Percentiles rank a stretch among this genome's conserved stretches.
Evolutionary conservation across 2,113 vertebrate genomes (phyloP).

Genomic region (Muntiacus muntjak): DNA sequence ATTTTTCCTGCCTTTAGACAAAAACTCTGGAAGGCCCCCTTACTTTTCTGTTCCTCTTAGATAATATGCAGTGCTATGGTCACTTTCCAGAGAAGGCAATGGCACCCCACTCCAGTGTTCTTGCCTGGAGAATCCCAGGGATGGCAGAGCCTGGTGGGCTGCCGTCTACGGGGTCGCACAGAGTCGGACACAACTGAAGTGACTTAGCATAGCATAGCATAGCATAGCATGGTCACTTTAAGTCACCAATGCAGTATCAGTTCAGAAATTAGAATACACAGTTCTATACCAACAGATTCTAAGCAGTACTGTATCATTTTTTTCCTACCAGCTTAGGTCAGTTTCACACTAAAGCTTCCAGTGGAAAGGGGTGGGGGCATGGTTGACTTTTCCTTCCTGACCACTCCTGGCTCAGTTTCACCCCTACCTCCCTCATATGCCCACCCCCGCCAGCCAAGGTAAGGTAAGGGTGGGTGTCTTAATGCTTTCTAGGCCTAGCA

Average conservation of each 20-base stretch:
- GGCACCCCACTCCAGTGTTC: too few species aligned
- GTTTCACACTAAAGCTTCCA: neutral
- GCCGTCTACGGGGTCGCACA: too few species aligned
- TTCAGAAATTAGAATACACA: constrained; percentile 13
- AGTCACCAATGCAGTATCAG: neutral
- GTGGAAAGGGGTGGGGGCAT: neutral
- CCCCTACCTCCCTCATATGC: neutral
- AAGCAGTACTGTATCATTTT: neutral
- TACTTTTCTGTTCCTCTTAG: neutral
- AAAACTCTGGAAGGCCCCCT: neutral
- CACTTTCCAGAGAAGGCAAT: neutral
- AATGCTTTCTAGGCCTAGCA: neutral
- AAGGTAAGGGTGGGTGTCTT: neutral
- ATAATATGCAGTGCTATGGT: neutral
- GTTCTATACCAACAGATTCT: neutral
- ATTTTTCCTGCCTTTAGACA: neutral
- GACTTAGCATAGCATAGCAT: too few species aligned
- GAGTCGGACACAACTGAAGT: too few species aligned
- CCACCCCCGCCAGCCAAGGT: neutral
- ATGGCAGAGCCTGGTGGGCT: too few species aligned
- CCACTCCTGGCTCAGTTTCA: neutral
- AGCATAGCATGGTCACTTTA: neutral
- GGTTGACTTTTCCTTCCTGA: neutral
- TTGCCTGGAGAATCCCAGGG: too few species aligned
- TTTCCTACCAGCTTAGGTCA: neutral